phyloP scores from a whole-genome alignment of 1,140 invertebrate genomes.

The Euwallacea similis region DNA sequence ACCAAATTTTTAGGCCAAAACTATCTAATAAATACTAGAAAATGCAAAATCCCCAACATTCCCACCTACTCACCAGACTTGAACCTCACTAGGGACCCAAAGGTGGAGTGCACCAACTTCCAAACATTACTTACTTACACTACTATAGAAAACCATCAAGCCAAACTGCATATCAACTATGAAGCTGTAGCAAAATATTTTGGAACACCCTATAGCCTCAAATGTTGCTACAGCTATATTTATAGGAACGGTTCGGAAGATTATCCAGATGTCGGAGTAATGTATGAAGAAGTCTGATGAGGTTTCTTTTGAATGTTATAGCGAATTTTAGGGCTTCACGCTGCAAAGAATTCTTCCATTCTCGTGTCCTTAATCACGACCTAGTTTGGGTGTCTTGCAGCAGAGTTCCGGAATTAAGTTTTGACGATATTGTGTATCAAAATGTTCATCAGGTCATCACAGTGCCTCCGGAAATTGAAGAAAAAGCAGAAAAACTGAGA shows the following conservation, averaged over 20 bases:
- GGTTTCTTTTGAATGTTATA: background rate
- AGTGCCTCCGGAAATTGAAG: conserved; percentile 49
- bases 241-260: conserved; percentile 34
- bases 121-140: conserved; percentile 42
- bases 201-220: conserved; percentile 10
- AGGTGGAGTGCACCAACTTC: conserved; percentile 55
- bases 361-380: conserved; percentile 52
- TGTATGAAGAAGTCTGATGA: conserved; percentile 20
- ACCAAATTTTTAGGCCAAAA: conserved; percentile 39
- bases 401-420: background rate
- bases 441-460: conserved; percentile 57
- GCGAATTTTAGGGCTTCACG: conserved; percentile 46
- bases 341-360: conserved; percentile 54
- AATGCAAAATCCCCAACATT: conserved; percentile 69
- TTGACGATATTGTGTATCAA: conserved; percentile 51
- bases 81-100: conserved; percentile 38
- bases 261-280: conserved; percentile 39
- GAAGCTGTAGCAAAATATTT: conserved; percentile 36
- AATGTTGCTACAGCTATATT: conserved; percentile 43
- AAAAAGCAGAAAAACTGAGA: conserved; percentile 28
- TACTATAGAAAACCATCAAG: conserved; percentile 34
- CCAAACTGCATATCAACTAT: conserved; percentile 40
- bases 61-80: conserved; percentile 61
- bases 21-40: conserved; percentile 67
- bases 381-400: conserved; percentile 56